Evolutionary conservation across 1,140 invertebrate species (phyloP), one percentile per base, ranked within the genome.

Genomic region (Microplitis demolitor): DNA sequence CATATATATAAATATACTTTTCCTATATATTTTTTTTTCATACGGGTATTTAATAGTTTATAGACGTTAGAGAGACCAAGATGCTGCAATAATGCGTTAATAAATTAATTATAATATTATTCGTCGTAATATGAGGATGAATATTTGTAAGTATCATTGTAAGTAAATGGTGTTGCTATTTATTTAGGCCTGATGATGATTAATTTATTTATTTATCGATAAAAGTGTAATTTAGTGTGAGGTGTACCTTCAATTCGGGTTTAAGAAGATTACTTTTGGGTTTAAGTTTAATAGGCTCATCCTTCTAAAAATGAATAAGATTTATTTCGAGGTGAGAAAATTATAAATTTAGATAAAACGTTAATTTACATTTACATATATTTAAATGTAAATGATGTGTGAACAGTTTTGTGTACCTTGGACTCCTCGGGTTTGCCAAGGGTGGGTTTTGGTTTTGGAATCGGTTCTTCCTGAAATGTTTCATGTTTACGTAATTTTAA

Each of bases 361-460:
- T 45, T 45, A 45, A 45, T 45, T 45, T 45, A 45, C 39, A 45
- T 45, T 9, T 45, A 24, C 11, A 45, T 51, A 11, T 31, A 50
- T 56, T 14, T 37, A 60, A 70, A 53, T 53, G n/a, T 34, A 54
- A 24, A 51, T 68, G 16, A 53, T 53, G 56, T 71, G 63, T 24
- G 16, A 33, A 64, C n/a, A 66, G 16, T 75, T 72, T 67, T 73
- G 69, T 81, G 73, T 85, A 84, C 83, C 80, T 84, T 81, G 14
- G 74, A 45, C 76, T 84, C 76, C 62, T 80, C 75, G 58, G 79
- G 75, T 79, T 85, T 85, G 53, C 74, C 77, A 68, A 69, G 71
- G 66, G 75, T 80, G 4, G 71, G 1, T 62, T 77, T 74, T 11
- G 76, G 73, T 79, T 83, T 83, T 1, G 76, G 56, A 14, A 53